Evolutionary conservation across 1,140 invertebrate species (phyloP).

Genomic region (Drosophila takahashii): DNA sequence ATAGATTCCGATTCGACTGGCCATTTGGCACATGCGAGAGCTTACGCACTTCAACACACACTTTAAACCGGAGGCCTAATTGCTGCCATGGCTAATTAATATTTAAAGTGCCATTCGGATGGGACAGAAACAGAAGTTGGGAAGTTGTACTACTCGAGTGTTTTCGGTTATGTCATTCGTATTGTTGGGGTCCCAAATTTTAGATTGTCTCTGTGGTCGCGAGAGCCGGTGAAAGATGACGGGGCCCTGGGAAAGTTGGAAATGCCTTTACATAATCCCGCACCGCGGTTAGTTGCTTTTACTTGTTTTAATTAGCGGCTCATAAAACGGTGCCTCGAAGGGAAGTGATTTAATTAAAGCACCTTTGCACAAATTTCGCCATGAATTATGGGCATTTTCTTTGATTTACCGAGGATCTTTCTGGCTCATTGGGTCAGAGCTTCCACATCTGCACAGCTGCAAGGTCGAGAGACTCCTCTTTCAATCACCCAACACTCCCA

Average conservation of each 20-base stretch:
- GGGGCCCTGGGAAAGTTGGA: slow-evolving; percentile 51
- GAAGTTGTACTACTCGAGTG: slow-evolving; percentile 14
- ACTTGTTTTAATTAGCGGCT: slow-evolving; percentile 55
- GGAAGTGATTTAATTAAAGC: slow-evolving; percentile 45
- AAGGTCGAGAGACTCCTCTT: slow-evolving; percentile 16
- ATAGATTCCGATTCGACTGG: slow-evolving; percentile 13
- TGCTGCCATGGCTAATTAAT: slow-evolving; percentile 71
- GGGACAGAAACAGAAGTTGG: slow-evolving; percentile 18
- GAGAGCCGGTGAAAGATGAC: slow-evolving; percentile 45
- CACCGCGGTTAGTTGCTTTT: slow-evolving; percentile 34
- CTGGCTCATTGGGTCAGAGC: slow-evolving; percentile 31
- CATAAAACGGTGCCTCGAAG: slow-evolving; percentile 42
- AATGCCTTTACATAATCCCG: slow-evolving; percentile 49
- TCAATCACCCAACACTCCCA: slow-evolving; percentile 8
- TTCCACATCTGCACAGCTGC: neutral
- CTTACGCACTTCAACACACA: slow-evolving; percentile 78
- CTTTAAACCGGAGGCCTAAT: slow-evolving; percentile 51
- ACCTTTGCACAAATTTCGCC: slow-evolving; percentile 24
- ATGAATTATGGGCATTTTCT: slow-evolving; percentile 36
- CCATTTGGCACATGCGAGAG: slow-evolving; percentile 45
- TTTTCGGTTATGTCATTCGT: slow-evolving; percentile 66
- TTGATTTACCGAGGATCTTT: slow-evolving; percentile 18
- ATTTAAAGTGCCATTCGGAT: slow-evolving; percentile 68
- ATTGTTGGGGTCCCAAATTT: slow-evolving; percentile 17
- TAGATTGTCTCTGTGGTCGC: slow-evolving; percentile 38